phyloP scores from a whole-genome alignment of 2,888 invertebrate species.

The Phragmatobia fuliginosa region DNA sequence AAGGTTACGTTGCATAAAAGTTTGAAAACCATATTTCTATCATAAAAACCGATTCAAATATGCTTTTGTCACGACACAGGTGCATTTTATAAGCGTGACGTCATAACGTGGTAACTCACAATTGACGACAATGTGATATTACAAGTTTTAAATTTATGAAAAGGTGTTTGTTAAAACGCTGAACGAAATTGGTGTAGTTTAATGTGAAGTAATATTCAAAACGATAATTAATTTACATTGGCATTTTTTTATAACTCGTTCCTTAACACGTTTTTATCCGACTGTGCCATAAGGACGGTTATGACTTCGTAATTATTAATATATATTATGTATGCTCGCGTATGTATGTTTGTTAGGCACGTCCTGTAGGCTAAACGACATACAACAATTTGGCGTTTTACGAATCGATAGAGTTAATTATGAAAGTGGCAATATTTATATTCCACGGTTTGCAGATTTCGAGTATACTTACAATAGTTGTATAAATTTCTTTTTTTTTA shows the following conservation, averaged over 20 bases:
- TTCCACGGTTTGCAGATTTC: too few relatives aligned
- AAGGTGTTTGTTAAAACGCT: neutral
- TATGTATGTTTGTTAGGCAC: too few relatives aligned
- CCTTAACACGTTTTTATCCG: too few relatives aligned
- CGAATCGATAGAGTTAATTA: too few relatives aligned
- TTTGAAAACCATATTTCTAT: constrained; percentile 26
- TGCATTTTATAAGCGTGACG: constrained; percentile 38
- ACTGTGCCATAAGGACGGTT: too few relatives aligned
- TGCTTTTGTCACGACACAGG: constrained; percentile 40
- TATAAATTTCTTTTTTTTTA: too few relatives aligned
- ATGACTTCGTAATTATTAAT: too few relatives aligned
- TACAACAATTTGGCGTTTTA: too few relatives aligned
- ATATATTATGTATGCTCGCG: too few relatives aligned
- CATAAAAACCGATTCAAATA: constrained; percentile 41
- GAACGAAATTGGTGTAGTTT: neutral
- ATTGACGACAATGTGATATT: constrained; percentile 15
- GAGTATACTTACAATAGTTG: too few relatives aligned
- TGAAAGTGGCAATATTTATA: too few relatives aligned
- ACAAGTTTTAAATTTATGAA: neutral
- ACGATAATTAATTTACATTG: neutral
- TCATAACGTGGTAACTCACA: constrained; percentile 10
- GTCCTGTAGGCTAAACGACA: too few relatives aligned
- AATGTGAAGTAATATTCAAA: neutral
- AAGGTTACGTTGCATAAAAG: neutral
- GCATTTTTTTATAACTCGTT: neutral